A percentile compares a stretch with the other conserved stretches of the same genome.
Conservation (phyloP, 2,797 vertebrate species). For the Bovichtus variegatus region DNA sequence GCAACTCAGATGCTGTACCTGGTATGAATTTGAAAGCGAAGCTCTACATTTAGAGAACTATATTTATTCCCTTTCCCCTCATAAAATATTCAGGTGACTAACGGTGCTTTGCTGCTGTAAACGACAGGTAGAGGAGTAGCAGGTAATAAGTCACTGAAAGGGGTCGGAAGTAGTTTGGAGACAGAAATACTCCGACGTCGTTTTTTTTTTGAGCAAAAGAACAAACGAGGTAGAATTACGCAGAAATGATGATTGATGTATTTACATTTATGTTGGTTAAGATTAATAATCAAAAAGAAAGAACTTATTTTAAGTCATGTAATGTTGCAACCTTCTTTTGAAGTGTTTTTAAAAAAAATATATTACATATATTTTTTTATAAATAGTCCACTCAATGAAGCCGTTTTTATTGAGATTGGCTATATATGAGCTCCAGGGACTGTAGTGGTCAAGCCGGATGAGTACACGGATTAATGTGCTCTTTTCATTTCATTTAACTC, state of each 20-base stretch:
- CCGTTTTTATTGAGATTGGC: not conserved
- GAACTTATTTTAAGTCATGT: not conserved
- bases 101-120: not conserved
- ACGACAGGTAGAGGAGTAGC: not conserved
- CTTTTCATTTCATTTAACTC: constrained; percentile 13
- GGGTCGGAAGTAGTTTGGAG: not conserved
- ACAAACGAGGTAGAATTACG: not conserved
- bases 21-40: not conserved
- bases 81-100: constrained; percentile 34
- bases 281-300: not conserved
- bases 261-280: not conserved
- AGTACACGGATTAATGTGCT: not conserved
- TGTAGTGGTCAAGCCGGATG: not conserved
- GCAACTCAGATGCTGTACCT: not conserved
- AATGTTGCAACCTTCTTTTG: not conserved
- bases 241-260: not conserved
- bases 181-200: not conserved
- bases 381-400: not conserved
- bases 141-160: not conserved
- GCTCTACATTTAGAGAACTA: not conserved
- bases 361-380: too few relatives aligned
- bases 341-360: too few relatives aligned
- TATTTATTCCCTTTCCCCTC: constrained; percentile 2
- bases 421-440: not conserved
- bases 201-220: not conserved